Conservation (phyloP, 2,888 invertebrate species). For the Drosophila macrothrix region DNA sequence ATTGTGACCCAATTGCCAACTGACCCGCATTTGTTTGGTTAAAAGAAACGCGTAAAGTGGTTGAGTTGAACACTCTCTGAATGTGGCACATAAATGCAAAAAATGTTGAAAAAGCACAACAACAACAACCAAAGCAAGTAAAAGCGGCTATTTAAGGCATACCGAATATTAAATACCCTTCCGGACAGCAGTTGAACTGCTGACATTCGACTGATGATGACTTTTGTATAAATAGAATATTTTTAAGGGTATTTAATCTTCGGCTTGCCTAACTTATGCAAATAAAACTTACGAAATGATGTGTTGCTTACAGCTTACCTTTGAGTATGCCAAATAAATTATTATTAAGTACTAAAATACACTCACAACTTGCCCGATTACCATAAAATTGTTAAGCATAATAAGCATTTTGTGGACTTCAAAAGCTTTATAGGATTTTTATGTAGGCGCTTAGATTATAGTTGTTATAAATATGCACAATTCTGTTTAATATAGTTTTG, state of each 20-base stretch:
- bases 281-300: background rate
- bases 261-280: background rate
- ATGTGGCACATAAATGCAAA: slow-evolving; percentile 12
- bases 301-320: background rate
- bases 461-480: background rate
- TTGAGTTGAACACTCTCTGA: slow-evolving; percentile 12
- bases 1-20: slow-evolving; percentile 64
- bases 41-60: slow-evolving; percentile 49
- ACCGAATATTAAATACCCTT: background rate
- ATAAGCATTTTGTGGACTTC: background rate
- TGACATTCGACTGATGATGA: background rate
- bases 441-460: background rate
- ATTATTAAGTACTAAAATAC: background rate
- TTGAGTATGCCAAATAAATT: background rate
- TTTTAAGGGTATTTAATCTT: background rate
- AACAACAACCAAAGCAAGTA: background rate
- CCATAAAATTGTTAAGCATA: background rate
- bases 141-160: rapidly evolving
- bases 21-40: slow-evolving; percentile 57
- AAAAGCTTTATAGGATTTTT: background rate
- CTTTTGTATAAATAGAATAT: background rate
- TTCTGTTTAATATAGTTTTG: background rate
- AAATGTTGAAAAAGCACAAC: slow-evolving; percentile 10
- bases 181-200: background rate
- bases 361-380: background rate